phyloP scores from a whole-genome alignment of 2,888 invertebrate species.

The Mimas tiliae region DNA sequence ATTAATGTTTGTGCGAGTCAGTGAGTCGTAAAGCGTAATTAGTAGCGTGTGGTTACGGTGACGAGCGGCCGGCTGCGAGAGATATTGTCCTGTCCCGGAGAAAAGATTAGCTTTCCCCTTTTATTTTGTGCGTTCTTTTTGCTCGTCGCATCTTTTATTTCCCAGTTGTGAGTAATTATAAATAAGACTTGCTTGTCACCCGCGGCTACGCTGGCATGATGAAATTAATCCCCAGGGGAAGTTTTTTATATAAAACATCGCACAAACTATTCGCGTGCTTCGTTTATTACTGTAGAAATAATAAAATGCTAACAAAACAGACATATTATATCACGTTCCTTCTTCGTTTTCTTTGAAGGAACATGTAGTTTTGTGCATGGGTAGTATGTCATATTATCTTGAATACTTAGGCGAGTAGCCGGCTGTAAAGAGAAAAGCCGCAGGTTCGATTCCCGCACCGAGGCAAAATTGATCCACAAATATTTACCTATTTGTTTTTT shows the following conservation, averaged over 20 bases:
- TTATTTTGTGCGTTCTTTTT: constrained; percentile 13
- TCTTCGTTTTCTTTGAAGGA: too few species aligned
- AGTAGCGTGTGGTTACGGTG: constrained; percentile 41
- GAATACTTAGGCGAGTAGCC: too few species aligned
- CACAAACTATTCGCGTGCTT: not conserved
- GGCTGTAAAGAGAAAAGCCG: too few species aligned
- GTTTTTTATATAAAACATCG: not conserved
- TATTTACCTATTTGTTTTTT: too few species aligned
- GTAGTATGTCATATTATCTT: too few species aligned
- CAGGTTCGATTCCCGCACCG: too few species aligned
- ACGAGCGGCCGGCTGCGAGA: constrained; percentile 9
- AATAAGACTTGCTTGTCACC: not conserved
- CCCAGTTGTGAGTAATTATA: constrained; percentile 17
- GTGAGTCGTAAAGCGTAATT: constrained; percentile 49
- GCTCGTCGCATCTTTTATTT: constrained; percentile 9
- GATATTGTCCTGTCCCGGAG: constrained; percentile 2
- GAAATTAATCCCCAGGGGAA: not conserved
- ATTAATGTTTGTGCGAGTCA: constrained; percentile 41
- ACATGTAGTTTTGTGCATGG: too few species aligned
- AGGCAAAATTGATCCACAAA: too few species aligned
- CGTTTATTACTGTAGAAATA: too few species aligned
- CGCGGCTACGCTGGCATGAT: not conserved
- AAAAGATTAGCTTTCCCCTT: constrained; percentile 9
- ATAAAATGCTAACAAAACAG: too few species aligned
- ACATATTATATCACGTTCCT: too few species aligned